These are phyloP conservation scores for Scalopus aquaticus DNA, from an alignment of 2,113 vertebrate species.

Conservation along the genomic window DNA sequence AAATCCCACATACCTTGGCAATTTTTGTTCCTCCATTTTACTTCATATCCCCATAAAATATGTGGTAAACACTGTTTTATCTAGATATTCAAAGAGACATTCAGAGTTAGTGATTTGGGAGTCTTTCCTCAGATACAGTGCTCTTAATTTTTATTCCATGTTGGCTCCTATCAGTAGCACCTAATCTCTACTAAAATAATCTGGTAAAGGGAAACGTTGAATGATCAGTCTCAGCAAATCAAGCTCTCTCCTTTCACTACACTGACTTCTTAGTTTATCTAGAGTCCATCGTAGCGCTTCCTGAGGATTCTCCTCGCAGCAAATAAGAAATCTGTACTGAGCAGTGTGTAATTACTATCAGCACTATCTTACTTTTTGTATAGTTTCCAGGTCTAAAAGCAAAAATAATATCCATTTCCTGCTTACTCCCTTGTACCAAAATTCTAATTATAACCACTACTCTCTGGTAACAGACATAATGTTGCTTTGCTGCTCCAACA, in stretches of 20 bases:
- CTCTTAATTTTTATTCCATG: neutral
- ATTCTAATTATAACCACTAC: neutral
- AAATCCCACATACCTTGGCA: neutral
- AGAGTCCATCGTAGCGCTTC: neutral
- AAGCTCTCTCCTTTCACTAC: neutral
- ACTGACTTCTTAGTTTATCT: neutral
- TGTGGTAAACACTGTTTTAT: neutral
- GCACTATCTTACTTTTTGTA: neutral
- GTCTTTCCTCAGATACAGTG: neutral
- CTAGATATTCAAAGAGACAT: neutral
- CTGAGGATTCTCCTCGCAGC: neutral
- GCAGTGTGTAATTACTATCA: neutral
- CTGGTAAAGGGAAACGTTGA: neutral
- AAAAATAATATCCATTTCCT: neutral
- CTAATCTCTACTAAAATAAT: neutral
- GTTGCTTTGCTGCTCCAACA: neutral
- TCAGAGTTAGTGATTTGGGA: neutral
- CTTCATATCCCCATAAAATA: neutral
- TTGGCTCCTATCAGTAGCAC: neutral
- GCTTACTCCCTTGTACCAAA: neutral
- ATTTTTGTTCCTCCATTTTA: neutral
- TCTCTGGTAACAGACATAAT: neutral
- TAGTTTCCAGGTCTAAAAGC: neutral
- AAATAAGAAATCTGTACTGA: conserved; percentile 20
- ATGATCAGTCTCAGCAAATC: neutral